phyloP scores from a whole-genome alignment of 1,140 invertebrate species.

The Micrasema longulum region DNA sequence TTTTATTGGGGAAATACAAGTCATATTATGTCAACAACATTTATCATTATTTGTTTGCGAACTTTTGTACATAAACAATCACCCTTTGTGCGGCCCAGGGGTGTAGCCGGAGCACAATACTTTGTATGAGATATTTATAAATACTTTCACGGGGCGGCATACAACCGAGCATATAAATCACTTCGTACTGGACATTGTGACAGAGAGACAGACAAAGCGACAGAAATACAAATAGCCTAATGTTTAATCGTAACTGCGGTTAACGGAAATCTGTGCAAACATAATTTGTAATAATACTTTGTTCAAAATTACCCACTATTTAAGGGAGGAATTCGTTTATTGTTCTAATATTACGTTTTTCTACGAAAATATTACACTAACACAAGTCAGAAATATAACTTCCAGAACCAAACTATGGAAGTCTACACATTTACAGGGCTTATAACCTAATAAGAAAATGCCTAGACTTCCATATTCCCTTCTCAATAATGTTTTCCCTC shows the following conservation, averaged over 20 bases:
- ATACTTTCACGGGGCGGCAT: conserved; percentile 33
- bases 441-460: too few species aligned
- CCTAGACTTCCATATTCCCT: too few species aligned
- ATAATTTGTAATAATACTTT: neutral
- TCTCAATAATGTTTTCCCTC: too few species aligned
- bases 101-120: conserved; percentile 33
- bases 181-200: conserved; percentile 50
- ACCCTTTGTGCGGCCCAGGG: conserved; percentile 49
- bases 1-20: neutral
- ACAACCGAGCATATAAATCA: conserved; percentile 44
- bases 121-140: conserved; percentile 32
- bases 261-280: conserved; percentile 38
- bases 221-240: conserved; percentile 23
- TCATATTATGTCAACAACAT: conserved; percentile 15
- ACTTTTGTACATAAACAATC: conserved; percentile 46
- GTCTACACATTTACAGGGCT: too few species aligned
- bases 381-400: too few species aligned
- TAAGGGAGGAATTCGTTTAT: neutral
- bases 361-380: too few species aligned
- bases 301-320: neutral
- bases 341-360: too few species aligned
- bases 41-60: conserved; percentile 28
- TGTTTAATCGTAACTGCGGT: conserved; percentile 35
- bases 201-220: conserved; percentile 33
- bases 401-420: too few species aligned